A percentile compares a stretch with the other conserved stretches of the same genome.
phyloP scores from a whole-genome alignment of 2,113 vertebrate species.

The Physeter macrocephalus region DNA sequence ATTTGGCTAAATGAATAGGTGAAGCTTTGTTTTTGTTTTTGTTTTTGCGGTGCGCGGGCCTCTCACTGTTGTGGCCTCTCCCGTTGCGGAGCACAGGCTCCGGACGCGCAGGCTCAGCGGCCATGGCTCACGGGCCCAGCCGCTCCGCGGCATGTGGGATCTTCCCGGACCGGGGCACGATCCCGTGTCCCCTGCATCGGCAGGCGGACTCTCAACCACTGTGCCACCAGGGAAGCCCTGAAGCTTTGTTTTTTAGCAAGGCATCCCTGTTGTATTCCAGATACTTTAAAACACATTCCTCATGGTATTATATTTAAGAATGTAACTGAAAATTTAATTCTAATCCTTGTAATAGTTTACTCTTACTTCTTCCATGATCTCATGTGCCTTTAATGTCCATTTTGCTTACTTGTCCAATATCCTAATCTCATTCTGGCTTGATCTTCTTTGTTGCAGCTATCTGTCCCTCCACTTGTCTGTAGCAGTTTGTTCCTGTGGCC shows the following conservation, averaged over 20 bases:
- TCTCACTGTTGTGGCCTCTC: too few relatives aligned
- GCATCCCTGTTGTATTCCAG: neutral
- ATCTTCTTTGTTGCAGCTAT: neutral
- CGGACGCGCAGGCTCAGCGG: too few relatives aligned
- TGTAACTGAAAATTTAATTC: neutral
- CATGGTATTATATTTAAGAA: neutral
- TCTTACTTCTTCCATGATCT: neutral
- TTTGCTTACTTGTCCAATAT: neutral
- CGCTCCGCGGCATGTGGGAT: too few relatives aligned
- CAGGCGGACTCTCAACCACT: too few relatives aligned
- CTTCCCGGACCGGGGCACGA: too few relatives aligned
- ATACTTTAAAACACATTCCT: neutral
- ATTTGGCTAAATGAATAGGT: neutral
- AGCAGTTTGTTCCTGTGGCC: neutral
- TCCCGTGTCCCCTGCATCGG: too few relatives aligned
- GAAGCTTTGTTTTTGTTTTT: neutral
- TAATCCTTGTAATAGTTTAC: neutral
- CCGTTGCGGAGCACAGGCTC: too few relatives aligned
- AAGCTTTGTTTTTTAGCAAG: conserved; percentile 13
- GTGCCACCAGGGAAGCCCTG: too few relatives aligned
- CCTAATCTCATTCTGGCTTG: neutral
- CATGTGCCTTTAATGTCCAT: neutral
- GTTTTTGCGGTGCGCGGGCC: too few relatives aligned
- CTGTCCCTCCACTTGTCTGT: neutral
- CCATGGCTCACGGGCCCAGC: too few relatives aligned